These are phyloP conservation scores for Oreochromis niloticus DNA, from an alignment of 2,113 vertebrate species.

Conservation along the genomic window DNA sequence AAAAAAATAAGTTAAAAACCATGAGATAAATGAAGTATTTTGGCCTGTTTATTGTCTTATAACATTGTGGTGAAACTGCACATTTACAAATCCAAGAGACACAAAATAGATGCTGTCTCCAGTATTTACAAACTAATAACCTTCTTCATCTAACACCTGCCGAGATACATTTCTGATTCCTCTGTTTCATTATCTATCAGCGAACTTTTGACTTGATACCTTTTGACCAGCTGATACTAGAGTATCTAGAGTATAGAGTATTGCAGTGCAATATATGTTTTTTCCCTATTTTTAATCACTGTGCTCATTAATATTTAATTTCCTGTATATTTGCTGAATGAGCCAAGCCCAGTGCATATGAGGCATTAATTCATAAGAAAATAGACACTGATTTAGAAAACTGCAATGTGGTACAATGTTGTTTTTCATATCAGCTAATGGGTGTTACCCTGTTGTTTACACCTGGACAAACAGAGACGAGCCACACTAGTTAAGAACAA, in stretches of 20 bases:
- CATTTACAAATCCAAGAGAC: background rate
- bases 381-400: background rate
- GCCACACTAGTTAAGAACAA: background rate
- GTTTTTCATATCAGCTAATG: background rate
- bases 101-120: background rate
- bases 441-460: background rate
- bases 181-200: background rate
- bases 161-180: background rate
- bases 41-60: background rate
- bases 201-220: background rate
- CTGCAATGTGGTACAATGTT: background rate
- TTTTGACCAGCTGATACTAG: background rate
- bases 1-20: background rate
- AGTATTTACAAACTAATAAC: background rate
- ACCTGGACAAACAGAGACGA: background rate
- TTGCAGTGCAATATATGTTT: background rate
- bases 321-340: background rate
- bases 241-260: too few species aligned
- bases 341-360: background rate
- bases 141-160: background rate
- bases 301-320: background rate
- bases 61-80: background rate
- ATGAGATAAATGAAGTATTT: background rate
- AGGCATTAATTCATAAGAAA: background rate
- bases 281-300: background rate